These are phyloP conservation scores for Hemitrygon akajei DNA, from an alignment of 2,797 vertebrate species.

Conservation along the genomic window DNA sequence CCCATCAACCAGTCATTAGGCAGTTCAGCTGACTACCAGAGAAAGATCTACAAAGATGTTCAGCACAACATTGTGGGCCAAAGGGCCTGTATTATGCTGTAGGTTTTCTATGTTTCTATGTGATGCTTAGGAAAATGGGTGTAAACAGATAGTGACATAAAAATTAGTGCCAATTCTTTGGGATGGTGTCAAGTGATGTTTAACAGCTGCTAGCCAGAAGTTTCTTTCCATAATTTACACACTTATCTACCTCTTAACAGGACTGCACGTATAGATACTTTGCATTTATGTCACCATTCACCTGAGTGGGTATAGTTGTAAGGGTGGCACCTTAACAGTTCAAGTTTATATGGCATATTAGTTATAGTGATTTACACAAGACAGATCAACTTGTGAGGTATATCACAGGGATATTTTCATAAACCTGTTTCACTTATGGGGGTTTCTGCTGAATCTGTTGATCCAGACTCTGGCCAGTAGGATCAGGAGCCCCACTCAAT, in stretches of 20 bases:
- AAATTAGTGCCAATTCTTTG: neutral
- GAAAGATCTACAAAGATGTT: neutral
- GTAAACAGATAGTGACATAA: neutral
- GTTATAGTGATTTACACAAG: neutral
- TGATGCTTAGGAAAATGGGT: no score
- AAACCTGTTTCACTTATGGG: neutral
- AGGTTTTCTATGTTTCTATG: no score
- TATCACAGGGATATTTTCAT: neutral
- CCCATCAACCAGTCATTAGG: neutral
- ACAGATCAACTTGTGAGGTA: neutral
- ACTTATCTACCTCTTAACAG: neutral
- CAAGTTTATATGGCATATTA: neutral
- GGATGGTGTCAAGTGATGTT: neutral
- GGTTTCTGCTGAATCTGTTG: neutral
- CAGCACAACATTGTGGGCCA: no score
- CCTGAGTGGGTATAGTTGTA: neutral
- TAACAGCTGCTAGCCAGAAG: neutral
- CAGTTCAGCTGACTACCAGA: neutral
- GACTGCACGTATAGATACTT: neutral
- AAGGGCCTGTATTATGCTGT: no score
- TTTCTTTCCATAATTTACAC: neutral
- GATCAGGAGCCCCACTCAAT: neutral
- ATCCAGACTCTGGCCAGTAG: neutral
- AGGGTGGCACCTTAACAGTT: neutral
- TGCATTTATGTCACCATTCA: neutral